Percentiles rank a stretch among this genome's conserved stretches.
Evolutionary conservation across 2,797 vertebrate genomes (phyloP).

Genomic region (Coracias cyanogaster): DNA sequence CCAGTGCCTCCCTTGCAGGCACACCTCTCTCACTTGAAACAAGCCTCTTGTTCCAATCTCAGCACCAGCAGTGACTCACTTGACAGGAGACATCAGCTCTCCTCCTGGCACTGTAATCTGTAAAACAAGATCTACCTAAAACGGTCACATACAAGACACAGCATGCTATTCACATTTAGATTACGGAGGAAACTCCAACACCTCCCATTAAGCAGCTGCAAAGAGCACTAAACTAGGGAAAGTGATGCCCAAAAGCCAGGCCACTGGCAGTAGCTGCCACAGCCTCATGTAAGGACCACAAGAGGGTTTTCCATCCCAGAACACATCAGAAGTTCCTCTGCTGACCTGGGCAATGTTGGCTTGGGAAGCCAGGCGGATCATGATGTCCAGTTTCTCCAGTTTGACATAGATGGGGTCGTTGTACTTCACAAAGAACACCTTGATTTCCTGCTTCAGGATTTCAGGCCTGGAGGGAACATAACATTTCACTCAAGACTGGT

Average conservation of each 20-base stretch:
- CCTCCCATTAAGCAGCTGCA: background rate
- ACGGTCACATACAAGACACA: background rate
- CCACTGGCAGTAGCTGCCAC: background rate
- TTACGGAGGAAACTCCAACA: background rate
- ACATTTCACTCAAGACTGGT: background rate
- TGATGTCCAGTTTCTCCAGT: slow-evolving; percentile 86
- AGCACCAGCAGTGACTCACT: background rate
- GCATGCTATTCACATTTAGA: background rate
- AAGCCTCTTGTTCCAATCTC: background rate
- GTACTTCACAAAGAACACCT: slow-evolving; percentile 88
- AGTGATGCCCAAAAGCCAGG: background rate
- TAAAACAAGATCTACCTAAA: background rate
- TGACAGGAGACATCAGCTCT: slow-evolving; percentile 32
- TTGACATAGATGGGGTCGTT: slow-evolving; percentile 88
- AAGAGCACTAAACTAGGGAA: background rate
- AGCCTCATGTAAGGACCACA: background rate
- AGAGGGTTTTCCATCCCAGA: background rate
- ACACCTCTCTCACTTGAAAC: slow-evolving; percentile 2
- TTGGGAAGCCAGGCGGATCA: slow-evolving; percentile 86
- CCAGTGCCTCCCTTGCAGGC: background rate
- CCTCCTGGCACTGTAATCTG: background rate
- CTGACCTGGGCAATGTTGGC: slow-evolving; percentile 88
- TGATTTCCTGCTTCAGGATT: slow-evolving; percentile 87
- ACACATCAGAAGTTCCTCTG: background rate
- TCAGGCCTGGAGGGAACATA: slow-evolving; percentile 76